A percentile compares a stretch with the other conserved stretches of the same genome.
Conservation (phyloP, 2,797 vertebrate genomes). For the Dermochelys coriacea region DNA sequence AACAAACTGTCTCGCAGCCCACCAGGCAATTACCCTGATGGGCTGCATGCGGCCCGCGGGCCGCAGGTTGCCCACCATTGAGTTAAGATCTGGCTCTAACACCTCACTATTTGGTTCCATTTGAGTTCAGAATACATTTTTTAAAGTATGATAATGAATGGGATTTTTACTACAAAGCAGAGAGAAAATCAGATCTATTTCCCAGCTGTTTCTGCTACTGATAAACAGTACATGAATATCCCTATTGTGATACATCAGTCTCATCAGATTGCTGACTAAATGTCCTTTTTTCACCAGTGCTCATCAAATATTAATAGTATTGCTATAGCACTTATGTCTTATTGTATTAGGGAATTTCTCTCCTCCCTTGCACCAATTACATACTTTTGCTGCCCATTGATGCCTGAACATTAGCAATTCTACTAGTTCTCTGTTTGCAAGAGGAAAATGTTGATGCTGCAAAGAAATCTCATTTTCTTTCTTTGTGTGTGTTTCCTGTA, state of each 20-base stretch:
- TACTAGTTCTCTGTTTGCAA: not conserved
- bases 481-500: not conserved
- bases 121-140: constrained; percentile 7
- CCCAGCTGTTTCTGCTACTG: constrained; percentile 31
- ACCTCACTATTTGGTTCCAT: constrained; percentile 1
- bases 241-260: not conserved
- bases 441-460: constrained; percentile 5
- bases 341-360: constrained; percentile 57
- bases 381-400: not conserved
- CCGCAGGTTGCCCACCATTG: no score
- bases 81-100: constrained; percentile 31
- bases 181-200: constrained; percentile 37
- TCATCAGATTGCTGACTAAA: constrained; percentile 11
- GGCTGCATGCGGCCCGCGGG: no score
- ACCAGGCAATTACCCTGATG: no score
- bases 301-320: constrained; percentile 72
- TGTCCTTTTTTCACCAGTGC: not conserved
- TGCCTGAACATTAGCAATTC: not conserved
- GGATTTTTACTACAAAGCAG: constrained; percentile 23
- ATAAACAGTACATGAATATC: constrained; percentile 8
- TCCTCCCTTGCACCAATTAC: constrained; percentile 59
- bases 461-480: not conserved
- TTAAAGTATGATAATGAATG: not conserved
- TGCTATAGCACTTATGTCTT: constrained; percentile 56
- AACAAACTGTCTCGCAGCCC: no score